Evolutionary conservation across 1,140 invertebrate species (phyloP), one percentile per base, ranked within the genome.

Genomic region (Chrysopa pallens): DNA sequence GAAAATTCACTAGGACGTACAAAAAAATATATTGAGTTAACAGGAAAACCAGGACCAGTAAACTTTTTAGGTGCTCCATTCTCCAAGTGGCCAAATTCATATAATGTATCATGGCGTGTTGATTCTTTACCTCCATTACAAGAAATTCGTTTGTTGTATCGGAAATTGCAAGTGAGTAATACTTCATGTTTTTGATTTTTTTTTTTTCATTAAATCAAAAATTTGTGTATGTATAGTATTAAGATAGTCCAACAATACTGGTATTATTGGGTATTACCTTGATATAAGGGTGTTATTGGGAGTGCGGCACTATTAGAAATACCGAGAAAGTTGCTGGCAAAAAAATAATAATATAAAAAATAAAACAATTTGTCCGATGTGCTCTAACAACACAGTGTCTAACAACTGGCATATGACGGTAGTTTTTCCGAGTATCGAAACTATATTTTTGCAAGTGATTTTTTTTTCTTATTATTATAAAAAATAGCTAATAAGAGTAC

Each of bases 1-100:
- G 70, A 76, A 52, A 83, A 83, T 58, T 73, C 68, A 36, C 64
- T 80, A 33, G 78, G 78, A 27, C 62, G 73, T 3, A 72, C 74
- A 3, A 70, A 73, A 29, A 72, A 73, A 47, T 75, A 75, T 54
- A 74, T 77, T 50, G 74, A 76, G 50, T 60, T 77, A 40, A 73
- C 73, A 3, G 76, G 76, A 1, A 67, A 74, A 36, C 76, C 76
- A 0, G 73, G 74, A n/a, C 70, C 74, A 8, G 73, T 74, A 14
- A 61, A 67, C 39, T 74, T 78, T 54, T 67, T 69, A 8, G 76
- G 73, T 11, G 63, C 72, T 6, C 68, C 69, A 31, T 69, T 74
- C 46, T 73, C 74, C 8, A 62, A 66, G 23, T 52, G 60, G 7
- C 59, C 67, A 23, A 58, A 67, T 44, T 60, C 67, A 23, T 78